Evolutionary conservation across 2,888 invertebrate genomes (phyloP).

Genomic region (Diogma glabrata): DNA sequence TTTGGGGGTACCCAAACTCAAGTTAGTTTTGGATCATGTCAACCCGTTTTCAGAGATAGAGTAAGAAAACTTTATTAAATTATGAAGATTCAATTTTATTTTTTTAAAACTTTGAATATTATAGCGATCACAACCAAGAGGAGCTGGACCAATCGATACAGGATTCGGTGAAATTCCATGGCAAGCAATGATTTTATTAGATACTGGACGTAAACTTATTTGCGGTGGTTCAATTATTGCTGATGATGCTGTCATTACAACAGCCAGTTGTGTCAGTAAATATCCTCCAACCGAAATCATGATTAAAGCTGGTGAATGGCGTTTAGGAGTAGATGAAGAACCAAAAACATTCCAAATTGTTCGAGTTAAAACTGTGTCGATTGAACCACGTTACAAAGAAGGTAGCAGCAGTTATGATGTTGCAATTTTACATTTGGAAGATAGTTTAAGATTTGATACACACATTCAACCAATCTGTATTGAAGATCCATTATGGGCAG

Average conservation of each 20-base stretch:
- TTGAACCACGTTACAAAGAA: constrained; percentile 57
- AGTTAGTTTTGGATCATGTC: constrained; percentile 14
- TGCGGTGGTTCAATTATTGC: constrained; percentile 73
- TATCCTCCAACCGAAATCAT: constrained; percentile 48
- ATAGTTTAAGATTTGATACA: constrained; percentile 49
- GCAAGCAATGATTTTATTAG: constrained; percentile 72
- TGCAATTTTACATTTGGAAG: constrained; percentile 56
- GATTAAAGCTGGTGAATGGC: constrained; percentile 76
- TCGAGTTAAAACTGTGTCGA: constrained; percentile 53
- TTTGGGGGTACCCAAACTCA: no score
- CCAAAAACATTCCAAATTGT: constrained; percentile 68
- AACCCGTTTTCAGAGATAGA: not conserved
- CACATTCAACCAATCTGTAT: constrained; percentile 68
- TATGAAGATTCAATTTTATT: not conserved
- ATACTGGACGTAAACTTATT: constrained; percentile 56
- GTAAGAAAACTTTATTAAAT: not conserved
- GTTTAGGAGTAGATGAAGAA: constrained; percentile 67
- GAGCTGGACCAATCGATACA: constrained; percentile 42
- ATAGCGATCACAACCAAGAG: constrained; percentile 30
- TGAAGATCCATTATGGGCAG: constrained; percentile 38
- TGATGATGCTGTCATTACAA: constrained; percentile 59
- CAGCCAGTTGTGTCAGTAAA: constrained; percentile 63
- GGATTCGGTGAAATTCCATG: constrained; percentile 76
- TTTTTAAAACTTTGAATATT: not conserved
- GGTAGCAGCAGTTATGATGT: constrained; percentile 53